Base-by-base conservation (phyloP, 2,888 invertebrate species). In the Ichneumoninae sp. region DNA sequence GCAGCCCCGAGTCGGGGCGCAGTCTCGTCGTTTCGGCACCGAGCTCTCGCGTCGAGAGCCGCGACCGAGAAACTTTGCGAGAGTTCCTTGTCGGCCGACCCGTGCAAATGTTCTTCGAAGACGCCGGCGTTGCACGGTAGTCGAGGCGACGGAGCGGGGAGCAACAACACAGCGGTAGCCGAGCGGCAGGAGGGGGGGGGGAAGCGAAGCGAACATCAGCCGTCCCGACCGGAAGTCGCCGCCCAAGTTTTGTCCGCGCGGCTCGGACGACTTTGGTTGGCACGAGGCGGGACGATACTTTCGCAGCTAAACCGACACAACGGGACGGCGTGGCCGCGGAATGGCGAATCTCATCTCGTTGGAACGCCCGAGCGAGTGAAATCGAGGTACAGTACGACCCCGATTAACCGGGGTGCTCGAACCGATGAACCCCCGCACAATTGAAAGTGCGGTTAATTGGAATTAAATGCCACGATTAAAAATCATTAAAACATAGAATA, bases 221-320 rank as follows among this genome's bases (percentile, higher is more conserved):
- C 74, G 44, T 57, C 66, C 62, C 72, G 54, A 71, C 36, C 40
- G 72, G 33, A 70, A 76, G 79, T 16, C 72, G 80, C 52, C 44
- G 83, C 72, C 68, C n/a, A 83, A 84, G 77, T 81, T 78, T 83
- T 79, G 81, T 81, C 81, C 80, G 47, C 62, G 70, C 30, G 40
- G 50, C 66, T 8, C 57, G 36, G 40, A 16, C 36, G 30, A 60
- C 44, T 57, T 26, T 26, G 16, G 30, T n/a, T 33, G 60, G 13
- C 60, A 62, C 60, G 60, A 6, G 47, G 1, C 66, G 66, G 16
- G 83, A 77, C 83, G 60, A 83, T 72, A 83, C 60, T 72, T 83
- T 62, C 40, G 19, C 80, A 50, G 72, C 62, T 76, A 69, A 83
- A 50, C 70, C 76, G 77, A 76, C 65, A 65, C 83, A 44, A 44